Conservation (phyloP, 2,888 invertebrate species). For the Anagyrus pseudococci region DNA sequence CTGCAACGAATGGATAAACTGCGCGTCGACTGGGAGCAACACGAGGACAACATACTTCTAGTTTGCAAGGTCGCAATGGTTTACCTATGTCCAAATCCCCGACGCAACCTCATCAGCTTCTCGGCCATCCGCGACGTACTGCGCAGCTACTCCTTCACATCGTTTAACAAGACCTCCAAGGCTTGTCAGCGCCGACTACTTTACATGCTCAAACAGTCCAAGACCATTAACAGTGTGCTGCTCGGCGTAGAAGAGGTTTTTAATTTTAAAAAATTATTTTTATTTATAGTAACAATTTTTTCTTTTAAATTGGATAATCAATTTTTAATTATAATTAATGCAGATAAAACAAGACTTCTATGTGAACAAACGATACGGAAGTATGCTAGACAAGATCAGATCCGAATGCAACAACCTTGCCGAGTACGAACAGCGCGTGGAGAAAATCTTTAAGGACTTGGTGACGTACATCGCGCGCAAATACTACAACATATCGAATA, state of each 20-base stretch:
- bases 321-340: too few species aligned
- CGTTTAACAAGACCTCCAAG: conserved; percentile 72
- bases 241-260: conserved; percentile 67
- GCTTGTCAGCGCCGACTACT: conserved; percentile 72
- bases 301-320: too few species aligned
- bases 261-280: conserved; percentile 61
- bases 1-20: conserved; percentile 68
- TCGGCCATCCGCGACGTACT: conserved; percentile 67
- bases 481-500: conserved; percentile 56
- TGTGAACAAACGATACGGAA: conserved; percentile 61
- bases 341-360: conserved; percentile 66
- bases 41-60: conserved; percentile 74
- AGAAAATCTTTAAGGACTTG: conserved; percentile 52
- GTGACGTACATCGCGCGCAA: conserved; percentile 55
- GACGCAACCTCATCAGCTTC: conserved; percentile 61
- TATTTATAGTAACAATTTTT: conserved; percentile 49
- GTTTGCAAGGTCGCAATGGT: conserved; percentile 71
- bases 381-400: conserved; percentile 56
- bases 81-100: conserved; percentile 62
- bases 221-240: conserved; percentile 67
- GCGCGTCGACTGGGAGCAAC: conserved; percentile 70
- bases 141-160: conserved; percentile 62
- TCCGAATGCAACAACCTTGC: conserved; percentile 43
- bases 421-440: conserved; percentile 50
- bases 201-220: conserved; percentile 69